Evolutionary conservation across 2,113 vertebrate genomes (phyloP), one percentile per base, ranked within the genome.

Genomic region (Illadopsis cleaveri): DNA sequence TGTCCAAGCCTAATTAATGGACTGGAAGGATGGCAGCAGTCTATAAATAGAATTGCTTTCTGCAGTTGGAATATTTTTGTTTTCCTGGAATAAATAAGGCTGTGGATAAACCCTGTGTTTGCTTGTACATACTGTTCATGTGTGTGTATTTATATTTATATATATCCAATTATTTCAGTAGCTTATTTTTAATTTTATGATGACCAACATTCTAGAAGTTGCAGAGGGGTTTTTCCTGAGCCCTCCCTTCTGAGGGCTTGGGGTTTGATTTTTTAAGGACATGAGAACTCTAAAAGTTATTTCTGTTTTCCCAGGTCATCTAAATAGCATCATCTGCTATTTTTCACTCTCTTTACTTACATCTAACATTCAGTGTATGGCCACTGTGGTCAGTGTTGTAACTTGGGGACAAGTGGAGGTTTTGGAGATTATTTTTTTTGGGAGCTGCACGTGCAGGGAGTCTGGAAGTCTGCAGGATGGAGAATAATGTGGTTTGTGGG

Each of bases 291-390:
- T 60, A 4, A 6, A 86, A 76, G 54, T 72, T 69, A 89, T 87
- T 85, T 94, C 62, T 92, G 85, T 91, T 95, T 88, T 73, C 84
- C 37, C 44, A 51, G 62, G 66, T 94, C 90, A 91, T 72, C 48
- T 72, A 82, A 93, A 77, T 86, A 93, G 82, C 71, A 95, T 94
- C 78, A 77, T 47, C 70, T 94, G 84, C 65, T 95, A 58, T 90
- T 94, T 96, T 85, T 76, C 45, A 19, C 89, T 38, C 40, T 48
- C 81, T 60, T 57, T 45, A 22, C 38, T 82, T 77, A 10, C 21
- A 28, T 47, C 60, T 50, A 10, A 24, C 25, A 9, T 58, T 77
- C 44, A 54, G 64, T 31, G 7, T 38, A 19, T 33, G 31, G 44
- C 51, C 71, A 18, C 47, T 80, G 78, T n/a, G 58, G 42, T 79